Evolutionary conservation across 2,113 vertebrate genomes (phyloP).

Genomic region (Hippopotamus amphibius): DNA sequence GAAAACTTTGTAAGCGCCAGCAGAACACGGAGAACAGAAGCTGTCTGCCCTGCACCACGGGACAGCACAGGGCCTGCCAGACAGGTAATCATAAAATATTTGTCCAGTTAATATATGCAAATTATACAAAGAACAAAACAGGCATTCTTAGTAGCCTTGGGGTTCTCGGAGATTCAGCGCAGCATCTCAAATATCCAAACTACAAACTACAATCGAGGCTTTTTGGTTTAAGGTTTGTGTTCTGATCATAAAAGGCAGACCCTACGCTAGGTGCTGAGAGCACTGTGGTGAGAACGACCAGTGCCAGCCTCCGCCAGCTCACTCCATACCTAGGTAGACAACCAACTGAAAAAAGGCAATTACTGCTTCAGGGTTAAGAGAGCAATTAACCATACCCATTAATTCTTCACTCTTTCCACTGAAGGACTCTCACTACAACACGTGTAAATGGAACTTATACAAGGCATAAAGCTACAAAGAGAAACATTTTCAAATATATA

Average conservation of each 20-base stretch:
- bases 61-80: not conserved
- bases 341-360: not conserved
- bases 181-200: not conserved
- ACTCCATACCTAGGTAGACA: not conserved
- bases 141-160: not conserved
- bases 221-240: not conserved
- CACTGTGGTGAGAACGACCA: not conserved
- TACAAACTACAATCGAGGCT: not conserved
- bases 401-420: not conserved
- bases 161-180: not conserved
- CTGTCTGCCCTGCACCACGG: not conserved
- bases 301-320: not conserved
- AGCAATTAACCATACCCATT: not conserved
- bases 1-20: not conserved
- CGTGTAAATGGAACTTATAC: not conserved
- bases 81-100: rapidly evolving
- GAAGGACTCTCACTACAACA: not conserved
- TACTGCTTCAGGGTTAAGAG: not conserved
- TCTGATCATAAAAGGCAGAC: not conserved
- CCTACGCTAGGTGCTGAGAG: not conserved
- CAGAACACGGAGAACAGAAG: not conserved
- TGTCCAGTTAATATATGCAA: not conserved
- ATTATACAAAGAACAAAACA: not conserved
- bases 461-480: not conserved
- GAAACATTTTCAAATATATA: not conserved